These are phyloP conservation scores for Oasisia sp. DNA, from an alignment of 2,888 invertebrate species.

Conservation along the genomic window DNA sequence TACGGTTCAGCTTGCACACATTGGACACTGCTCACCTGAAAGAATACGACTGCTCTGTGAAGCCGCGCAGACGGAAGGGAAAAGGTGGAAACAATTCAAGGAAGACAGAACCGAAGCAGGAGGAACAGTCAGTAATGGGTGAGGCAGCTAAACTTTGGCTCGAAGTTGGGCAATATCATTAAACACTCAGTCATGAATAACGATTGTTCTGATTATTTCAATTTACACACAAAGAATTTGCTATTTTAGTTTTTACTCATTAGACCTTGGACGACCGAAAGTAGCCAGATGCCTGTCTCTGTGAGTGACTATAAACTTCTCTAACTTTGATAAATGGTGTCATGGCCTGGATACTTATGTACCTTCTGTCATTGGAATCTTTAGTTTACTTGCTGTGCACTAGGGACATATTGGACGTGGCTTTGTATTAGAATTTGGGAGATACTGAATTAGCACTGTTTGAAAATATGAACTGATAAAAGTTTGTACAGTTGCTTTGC, in stretches of 20 bases:
- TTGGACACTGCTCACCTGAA: neutral
- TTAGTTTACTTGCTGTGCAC: no score
- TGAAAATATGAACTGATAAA: no score
- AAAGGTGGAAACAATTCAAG: neutral
- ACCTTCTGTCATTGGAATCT: no score
- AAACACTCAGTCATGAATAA: neutral
- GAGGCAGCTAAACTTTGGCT: neutral
- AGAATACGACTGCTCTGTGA: neutral
- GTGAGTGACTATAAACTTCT: no score
- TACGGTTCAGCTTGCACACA: neutral
- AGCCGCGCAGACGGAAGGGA: neutral
- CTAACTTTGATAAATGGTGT: no score
- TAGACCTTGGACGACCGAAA: no score
- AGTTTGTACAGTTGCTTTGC: no score
- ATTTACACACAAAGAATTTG: neutral
- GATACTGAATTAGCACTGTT: no score
- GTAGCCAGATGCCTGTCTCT: no score
- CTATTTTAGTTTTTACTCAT: neutral
- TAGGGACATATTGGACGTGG: no score
- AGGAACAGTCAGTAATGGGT: constrained; percentile 10
- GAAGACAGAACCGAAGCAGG: constrained; percentile 18
- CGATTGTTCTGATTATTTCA: neutral
- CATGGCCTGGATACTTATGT: no score
- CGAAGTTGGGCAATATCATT: neutral
- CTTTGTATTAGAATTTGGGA: no score